Conservation (phyloP, 2,888 invertebrate species). For the Brachynemurus nebulosus region DNA sequence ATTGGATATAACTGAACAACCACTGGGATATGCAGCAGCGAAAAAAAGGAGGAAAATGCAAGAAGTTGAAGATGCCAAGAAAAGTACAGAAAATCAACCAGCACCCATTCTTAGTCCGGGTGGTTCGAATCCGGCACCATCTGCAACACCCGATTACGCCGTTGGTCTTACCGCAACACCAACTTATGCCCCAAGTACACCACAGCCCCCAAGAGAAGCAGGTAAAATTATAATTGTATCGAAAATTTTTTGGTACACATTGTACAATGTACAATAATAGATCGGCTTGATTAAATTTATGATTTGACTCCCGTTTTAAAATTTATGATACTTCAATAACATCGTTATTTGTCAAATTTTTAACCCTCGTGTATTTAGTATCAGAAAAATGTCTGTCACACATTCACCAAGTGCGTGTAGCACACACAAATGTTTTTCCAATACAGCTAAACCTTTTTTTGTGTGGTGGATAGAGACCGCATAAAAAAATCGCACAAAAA, state of each 20-base stretch:
- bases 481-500: no score
- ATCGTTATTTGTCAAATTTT: no score
- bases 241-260: not conserved
- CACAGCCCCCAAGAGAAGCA: constrained; percentile 23
- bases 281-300: no score
- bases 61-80: constrained; percentile 53
- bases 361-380: no score
- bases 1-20: constrained; percentile 86
- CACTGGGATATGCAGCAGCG: constrained; percentile 67
- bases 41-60: constrained; percentile 79
- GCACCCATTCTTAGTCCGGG: constrained; percentile 25
- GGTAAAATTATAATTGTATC: constrained; percentile 9
- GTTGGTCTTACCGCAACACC: constrained; percentile 54
- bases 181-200: constrained; percentile 30
- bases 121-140: constrained; percentile 24
- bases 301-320: no score
- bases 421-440: no score
- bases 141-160: constrained; percentile 67
- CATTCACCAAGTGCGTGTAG: no score
- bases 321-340: no score
- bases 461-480: no score
- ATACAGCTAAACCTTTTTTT: no score
- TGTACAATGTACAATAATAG: no score
- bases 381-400: no score
- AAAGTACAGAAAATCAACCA: constrained; percentile 38